Evolutionary conservation across 1,140 invertebrate genomes (phyloP).

Genomic region (Nasonia vitripennis): DNA sequence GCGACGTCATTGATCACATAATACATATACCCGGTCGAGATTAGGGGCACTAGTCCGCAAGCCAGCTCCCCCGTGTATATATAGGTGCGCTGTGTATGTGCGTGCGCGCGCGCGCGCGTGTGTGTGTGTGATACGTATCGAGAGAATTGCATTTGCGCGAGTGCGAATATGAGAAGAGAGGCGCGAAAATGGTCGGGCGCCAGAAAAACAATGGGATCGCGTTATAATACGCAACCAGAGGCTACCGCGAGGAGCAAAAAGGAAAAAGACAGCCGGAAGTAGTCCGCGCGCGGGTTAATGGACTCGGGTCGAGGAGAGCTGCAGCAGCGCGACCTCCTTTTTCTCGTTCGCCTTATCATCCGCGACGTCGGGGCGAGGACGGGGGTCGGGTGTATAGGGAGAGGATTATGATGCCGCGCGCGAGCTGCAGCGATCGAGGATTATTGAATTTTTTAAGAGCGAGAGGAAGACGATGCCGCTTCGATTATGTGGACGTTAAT

Average conservation of each 20-base stretch:
- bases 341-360: slow-evolving; percentile 27
- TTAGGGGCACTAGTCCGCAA: too few relatives aligned
- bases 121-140: too few relatives aligned
- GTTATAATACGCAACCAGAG: background rate
- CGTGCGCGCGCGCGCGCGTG: too few relatives aligned
- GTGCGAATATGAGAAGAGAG: background rate
- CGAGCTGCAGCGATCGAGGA: background rate
- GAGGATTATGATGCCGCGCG: background rate
- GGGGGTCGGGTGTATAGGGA: background rate
- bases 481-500: background rate
- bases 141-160: background rate
- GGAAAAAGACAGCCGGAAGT: background rate
- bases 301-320: background rate
- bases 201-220: background rate
- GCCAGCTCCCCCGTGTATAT: too few relatives aligned
- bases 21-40: too few relatives aligned
- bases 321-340: slow-evolving; percentile 21
- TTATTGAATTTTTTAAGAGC: background rate
- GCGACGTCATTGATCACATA: too few relatives aligned
- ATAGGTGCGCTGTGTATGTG: too few relatives aligned
- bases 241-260: background rate
- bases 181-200: too few relatives aligned
- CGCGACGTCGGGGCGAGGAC: background rate
- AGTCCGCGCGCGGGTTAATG: background rate
- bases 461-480: background rate